Evolutionary conservation across 2,113 vertebrate species (phyloP), one percentile per base, ranked within the genome.

Genomic region (Sialia sialis): DNA sequence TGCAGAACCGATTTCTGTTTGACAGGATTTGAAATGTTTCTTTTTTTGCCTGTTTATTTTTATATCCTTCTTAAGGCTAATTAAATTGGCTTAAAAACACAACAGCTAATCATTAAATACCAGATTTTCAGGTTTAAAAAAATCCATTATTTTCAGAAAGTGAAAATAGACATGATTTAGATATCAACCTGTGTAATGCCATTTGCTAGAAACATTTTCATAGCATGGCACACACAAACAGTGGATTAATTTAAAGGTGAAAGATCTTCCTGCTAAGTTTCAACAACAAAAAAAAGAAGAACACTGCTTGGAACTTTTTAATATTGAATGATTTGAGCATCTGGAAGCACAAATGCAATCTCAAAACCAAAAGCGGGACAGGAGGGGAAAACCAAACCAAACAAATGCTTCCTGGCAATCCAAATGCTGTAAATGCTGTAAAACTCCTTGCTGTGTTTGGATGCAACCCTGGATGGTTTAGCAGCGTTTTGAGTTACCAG

Each of bases 181-280:
- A 18, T 62, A 78, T 13, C 0, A 0, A 81, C 9, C 23, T 30
- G 17, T 16, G 21, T 18, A 81, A 76, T 4, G 5, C 7, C 19
- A 36, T 75, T 75, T 84, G 11, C 41, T 49, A 46, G 66, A 62
- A 89, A 43, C n/a, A 51, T 13, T 38, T 7, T 72, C 22, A 39
- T 9, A 51, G 27, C 26, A 48, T 3, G 15, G 32, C 49, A 73
- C 87, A 64, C 29, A 27, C 18, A 77, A 78, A 83, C 9, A 16
- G 9, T 8, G 18, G 51, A 25, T 55, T 66, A 67, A 68, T 75
- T 73, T 29, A 20, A 81, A 52, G 15, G 2, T 58, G 22, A 76
- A 85, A 68, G 38, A 7, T 23, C 54, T 43, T 68, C 23, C 32
- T 59, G 7, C 1, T 25, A 34, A 30, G 4, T 84, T 44, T 87